Evolutionary conservation across 1,140 invertebrate genomes (phyloP).

Genomic region (Drosophila melanica): DNA sequence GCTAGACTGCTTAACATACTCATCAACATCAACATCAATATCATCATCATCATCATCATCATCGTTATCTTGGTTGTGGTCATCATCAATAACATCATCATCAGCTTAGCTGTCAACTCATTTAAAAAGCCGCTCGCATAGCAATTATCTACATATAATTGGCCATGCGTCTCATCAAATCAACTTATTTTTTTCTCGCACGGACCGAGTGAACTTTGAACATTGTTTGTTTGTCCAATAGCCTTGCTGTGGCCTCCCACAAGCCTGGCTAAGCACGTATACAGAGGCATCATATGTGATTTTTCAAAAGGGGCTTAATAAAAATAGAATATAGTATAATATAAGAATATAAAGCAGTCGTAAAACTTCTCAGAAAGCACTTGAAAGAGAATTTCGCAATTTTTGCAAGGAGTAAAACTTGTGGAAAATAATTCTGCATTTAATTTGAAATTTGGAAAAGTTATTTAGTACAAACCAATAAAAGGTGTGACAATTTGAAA

Average conservation of each 20-base stretch:
- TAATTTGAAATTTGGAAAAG: not conserved
- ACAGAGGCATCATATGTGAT: not conserved
- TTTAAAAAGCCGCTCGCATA: constrained; percentile 65
- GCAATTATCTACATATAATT: constrained; percentile 76
- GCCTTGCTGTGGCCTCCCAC: too few species aligned
- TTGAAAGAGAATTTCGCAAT: too few species aligned
- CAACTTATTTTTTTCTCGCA: constrained; percentile 31
- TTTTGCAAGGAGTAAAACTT: too few species aligned
- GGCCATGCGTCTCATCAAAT: constrained; percentile 45
- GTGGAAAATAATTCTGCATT: too few species aligned
- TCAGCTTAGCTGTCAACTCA: constrained; percentile 58
- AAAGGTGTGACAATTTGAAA: too few species aligned
- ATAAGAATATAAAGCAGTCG: too few species aligned
- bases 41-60: constrained; percentile 14
- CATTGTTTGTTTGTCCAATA: constrained; percentile 49
- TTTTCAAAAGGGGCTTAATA: not conserved
- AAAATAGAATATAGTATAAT: too few species aligned
- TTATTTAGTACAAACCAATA: too few species aligned
- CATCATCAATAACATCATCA: constrained; percentile 37
- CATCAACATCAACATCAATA: constrained; percentile 7
- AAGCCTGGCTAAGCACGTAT: not conserved
- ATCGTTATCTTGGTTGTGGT: not conserved
- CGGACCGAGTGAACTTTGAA: constrained; percentile 13
- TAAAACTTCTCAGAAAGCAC: too few species aligned
- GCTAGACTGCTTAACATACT: constrained; percentile 40